phyloP scores from a whole-genome alignment of 2,797 vertebrate species.

The Staurois parvus region DNA sequence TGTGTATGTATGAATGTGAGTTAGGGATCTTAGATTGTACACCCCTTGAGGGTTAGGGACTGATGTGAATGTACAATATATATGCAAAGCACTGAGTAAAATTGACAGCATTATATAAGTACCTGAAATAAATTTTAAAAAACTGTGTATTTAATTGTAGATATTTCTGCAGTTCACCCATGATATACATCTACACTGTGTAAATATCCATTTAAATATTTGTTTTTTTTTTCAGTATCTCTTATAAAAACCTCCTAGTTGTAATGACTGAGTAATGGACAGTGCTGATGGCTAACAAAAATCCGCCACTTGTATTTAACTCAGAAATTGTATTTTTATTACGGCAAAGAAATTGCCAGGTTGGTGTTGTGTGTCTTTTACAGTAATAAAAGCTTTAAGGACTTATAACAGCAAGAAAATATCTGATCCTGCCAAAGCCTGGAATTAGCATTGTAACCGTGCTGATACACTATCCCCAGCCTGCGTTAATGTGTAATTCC shows the following conservation, averaged over 20 bases:
- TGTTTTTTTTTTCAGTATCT: too few relatives aligned
- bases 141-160: too few relatives aligned
- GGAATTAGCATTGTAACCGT: constrained; percentile 35
- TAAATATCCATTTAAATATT: too few relatives aligned
- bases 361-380: constrained; percentile 53
- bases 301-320: constrained; percentile 10
- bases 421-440: constrained; percentile 52
- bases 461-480: constrained; percentile 45
- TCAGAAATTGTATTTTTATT: constrained; percentile 31
- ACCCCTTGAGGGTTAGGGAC: too few relatives aligned
- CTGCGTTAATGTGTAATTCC: constrained; percentile 51
- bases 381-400: constrained; percentile 56
- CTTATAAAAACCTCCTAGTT: not conserved
- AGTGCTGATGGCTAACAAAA: not conserved
- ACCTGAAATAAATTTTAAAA: too few relatives aligned
- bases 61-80: too few relatives aligned
- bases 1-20: too few relatives aligned
- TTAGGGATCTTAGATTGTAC: too few relatives aligned
- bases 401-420: constrained; percentile 45
- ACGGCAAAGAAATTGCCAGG: constrained; percentile 15
- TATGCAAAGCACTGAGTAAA: too few relatives aligned
- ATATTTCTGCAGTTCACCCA: too few relatives aligned
- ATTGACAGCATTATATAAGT: too few relatives aligned
- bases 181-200: too few relatives aligned
- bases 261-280: not conserved